Base-by-base conservation (phyloP, 2,797 vertebrate species). In the Clarias laeviceps region DNA sequence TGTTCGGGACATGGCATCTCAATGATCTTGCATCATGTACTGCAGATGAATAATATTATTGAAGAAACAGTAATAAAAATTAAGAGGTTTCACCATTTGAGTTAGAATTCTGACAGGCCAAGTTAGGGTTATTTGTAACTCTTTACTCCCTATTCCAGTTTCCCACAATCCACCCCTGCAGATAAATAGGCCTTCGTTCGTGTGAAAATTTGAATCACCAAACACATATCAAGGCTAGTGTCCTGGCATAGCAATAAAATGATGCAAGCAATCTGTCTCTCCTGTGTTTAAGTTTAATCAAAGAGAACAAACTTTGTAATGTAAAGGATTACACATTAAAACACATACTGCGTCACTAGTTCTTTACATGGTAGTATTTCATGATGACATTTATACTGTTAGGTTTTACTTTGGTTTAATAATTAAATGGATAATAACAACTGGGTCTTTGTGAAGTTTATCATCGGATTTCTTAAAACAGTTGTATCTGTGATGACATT, bases 311-410 rank as follows among this genome's bases (percentile, higher is more conserved):
- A 56, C n/a, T n/a, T n/a, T 12, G 45, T 29, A 74, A 29, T 29
- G 17, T 54, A 76, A 54, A 76, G 50, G 27, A 56, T 56, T 76
- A 74, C 45, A 54, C 72, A 54, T 74, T 54, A 27, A 74, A 50
- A 54, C 15, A 54, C 45, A 74, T 27, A 27, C 45, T 17, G 72
- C 45, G 24, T 54, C 45, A 74, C 6, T 54, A 15, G 27, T 27
- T 27, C 40, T 74, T 72, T 72, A 45, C 45, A 24, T 72, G 24
- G 22, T n/a, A n/a, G 24, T 50, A 50, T 45, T 73, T 74, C 15
- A 74, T 54, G 14, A 72, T 72, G 69, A 45, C 37, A 70, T 69
- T 69, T 69, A 69, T 37, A 69, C 18, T 69, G 68, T 37, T 40
- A 37, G 68, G 34, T 69, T 34, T 69, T 37, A 9, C 37, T 69